Conservation (phyloP, 2,113 vertebrate genomes). For the Brachionichthys hirsutus region DNA sequence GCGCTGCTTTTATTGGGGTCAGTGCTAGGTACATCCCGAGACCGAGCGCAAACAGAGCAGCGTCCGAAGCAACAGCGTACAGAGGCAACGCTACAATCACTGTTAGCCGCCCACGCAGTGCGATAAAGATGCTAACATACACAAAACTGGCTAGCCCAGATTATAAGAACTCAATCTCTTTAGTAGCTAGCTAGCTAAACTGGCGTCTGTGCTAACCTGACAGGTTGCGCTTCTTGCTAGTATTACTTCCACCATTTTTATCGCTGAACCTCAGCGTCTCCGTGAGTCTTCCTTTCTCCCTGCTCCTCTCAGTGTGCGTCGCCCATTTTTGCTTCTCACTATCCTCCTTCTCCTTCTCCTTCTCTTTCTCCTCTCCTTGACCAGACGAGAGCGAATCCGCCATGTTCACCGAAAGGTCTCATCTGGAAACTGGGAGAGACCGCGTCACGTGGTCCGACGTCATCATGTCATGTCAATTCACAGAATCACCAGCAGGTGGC, state of each 20-base stretch:
- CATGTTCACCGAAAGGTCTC: constrained; percentile 76
- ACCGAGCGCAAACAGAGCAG: constrained; percentile 13
- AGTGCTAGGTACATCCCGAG: neutral
- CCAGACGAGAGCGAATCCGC: constrained; percentile 78
- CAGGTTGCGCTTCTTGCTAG: constrained; percentile 70
- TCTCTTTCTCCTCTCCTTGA: constrained; percentile 76
- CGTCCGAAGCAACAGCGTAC: constrained; percentile 5
- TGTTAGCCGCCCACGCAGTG: neutral
- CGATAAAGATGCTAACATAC: neutral
- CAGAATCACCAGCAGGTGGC: constrained; percentile 6
- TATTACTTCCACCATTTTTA: constrained; percentile 63
- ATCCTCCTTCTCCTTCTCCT: constrained; percentile 76
- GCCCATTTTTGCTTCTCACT: constrained; percentile 50
- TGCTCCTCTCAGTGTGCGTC: constrained; percentile 30
- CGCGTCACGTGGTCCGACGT: constrained; percentile 58
- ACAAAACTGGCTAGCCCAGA: too few species aligned
- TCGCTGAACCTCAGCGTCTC: constrained; percentile 75
- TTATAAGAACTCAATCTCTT: neutral
- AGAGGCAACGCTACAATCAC: neutral
- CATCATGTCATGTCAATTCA: constrained; percentile 27
- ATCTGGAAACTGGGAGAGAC: constrained; percentile 57
- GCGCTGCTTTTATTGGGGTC: neutral
- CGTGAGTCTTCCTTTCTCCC: constrained; percentile 53
- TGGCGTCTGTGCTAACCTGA: constrained; percentile 71
- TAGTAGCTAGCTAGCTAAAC: constrained; percentile 26